Evolutionary conservation across 2,888 invertebrate genomes (phyloP), one percentile per base, ranked within the genome.

Genomic region (Nymphalis urticae): DNA sequence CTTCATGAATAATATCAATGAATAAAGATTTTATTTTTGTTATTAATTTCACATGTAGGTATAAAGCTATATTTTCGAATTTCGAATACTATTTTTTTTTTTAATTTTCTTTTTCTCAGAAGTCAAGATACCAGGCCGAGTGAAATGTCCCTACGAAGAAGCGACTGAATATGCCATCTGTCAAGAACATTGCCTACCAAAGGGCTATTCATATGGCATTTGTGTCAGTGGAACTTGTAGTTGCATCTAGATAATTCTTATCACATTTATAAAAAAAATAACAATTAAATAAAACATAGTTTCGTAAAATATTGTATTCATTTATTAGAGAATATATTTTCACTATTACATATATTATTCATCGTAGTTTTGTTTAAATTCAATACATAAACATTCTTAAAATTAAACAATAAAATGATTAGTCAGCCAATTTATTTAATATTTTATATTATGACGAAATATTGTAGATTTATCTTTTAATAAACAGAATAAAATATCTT

Each of bases 151-250:
- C 9, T 78, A 75, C 42, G 82, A 83, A 51, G 91, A 91, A 64
- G 79, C 87, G 0, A 84, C 82, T 0, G 88, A 89, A 68, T 86
- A 87, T 48, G 48, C 66, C 0, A 71, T 81, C 2, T 93, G 92
- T 72, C 82, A 84, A 66, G 82, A 84, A 66, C 90, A 87, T 70
- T 93, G 92, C 71, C 67, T 88, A 17, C 88, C 87, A 2, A 92
- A 90, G 78, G 92, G 92, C 51, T 93, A 92, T 70, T 78, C 81
- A 8, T 88, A 86, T 74, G 92, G 92, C 1, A 73, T 92, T 42
- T 93, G 92, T 71, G 80, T 90, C 60, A 82, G 81, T 62, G 77
- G 82, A 54, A 84, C 79, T 16, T 93, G 92, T 77, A 89, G 85
- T 72, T 92, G 92, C 70, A 79, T 90, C 53, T 92, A 84, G 82